These are phyloP conservation scores for Halictus rubicundus DNA, from an alignment of 1,140 invertebrate genomes.

Conservation along the genomic window DNA sequence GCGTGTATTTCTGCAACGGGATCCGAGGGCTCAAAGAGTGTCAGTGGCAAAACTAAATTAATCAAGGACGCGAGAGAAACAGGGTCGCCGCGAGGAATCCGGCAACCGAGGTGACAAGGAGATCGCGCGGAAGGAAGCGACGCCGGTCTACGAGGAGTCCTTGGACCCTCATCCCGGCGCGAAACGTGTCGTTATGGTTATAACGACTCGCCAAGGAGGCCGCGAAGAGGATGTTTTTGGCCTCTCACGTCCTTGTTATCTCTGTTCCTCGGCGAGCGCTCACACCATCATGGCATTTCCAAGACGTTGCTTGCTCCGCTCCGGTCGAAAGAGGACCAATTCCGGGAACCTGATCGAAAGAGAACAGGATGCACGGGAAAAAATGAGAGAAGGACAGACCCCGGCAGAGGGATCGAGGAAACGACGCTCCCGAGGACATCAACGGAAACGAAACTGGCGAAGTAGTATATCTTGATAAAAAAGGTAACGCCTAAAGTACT, in stretches of 20 bases:
- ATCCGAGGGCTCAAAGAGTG: background rate
- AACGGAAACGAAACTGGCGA: slow-evolving; percentile 41
- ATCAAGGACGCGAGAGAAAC: background rate
- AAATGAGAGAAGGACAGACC: slow-evolving; percentile 14
- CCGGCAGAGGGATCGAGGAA: background rate
- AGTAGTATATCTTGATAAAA: slow-evolving; percentile 48
- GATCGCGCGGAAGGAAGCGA: background rate
- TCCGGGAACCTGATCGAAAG: slow-evolving; percentile 38
- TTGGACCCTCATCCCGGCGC: slow-evolving; percentile 23
- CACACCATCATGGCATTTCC: slow-evolving; percentile 1
- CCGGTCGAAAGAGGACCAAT: background rate
- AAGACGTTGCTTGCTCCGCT: background rate
- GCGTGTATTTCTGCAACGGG: too few species aligned
- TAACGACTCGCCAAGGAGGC: slow-evolving; percentile 68
- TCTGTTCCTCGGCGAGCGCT: slow-evolving; percentile 47
- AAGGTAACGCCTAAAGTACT: slow-evolving; percentile 45
- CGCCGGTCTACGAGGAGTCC: slow-evolving; percentile 25
- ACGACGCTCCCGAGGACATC: slow-evolving; percentile 21
- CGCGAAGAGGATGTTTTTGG: slow-evolving; percentile 64
- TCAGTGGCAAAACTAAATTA: slow-evolving; percentile 18
- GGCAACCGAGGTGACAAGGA: background rate
- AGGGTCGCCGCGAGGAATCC: slow-evolving; percentile 6
- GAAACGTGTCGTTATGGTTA: slow-evolving; percentile 69
- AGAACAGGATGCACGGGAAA: slow-evolving; percentile 8
- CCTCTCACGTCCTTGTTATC: slow-evolving; percentile 70